Evolutionary conservation across 37 sponge, comb jelly and placozoan genomes (phyloP), one percentile per base, ranked within the genome.

Genomic region (Amphimedon queenslandica): DNA sequence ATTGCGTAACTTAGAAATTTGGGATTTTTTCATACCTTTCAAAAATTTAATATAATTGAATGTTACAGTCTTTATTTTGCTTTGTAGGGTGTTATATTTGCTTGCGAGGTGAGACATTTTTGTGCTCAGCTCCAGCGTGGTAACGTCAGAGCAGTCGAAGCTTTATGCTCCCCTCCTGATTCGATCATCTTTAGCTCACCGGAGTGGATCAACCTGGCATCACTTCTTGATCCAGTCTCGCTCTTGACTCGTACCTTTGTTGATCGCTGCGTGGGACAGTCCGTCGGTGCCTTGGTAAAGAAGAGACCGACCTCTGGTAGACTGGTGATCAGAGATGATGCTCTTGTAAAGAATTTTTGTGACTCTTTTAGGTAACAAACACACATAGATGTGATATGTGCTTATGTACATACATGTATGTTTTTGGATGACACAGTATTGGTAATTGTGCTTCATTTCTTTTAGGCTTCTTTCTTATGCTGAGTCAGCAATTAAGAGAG

Each of bases 31-130:
- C 1, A n/a, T 65, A 1, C 34, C 2, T 4, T 2, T n/a, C n/a
- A n/a, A n/a, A n/a, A n/a, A n/a, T n/a, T 8, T 8, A n/a, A n/a
- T n/a, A n/a, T n/a, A n/a, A n/a, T n/a, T n/a, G n/a, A n/a, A n/a
- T n/a, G n/a, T n/a, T n/a, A n/a, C n/a, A n/a, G n/a, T n/a, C n/a
- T n/a, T n/a, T 57, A 63, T 30, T 41, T n/a, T 72, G 23, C 53
- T 3, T 28, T 53, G 32, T 68, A 82, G 77, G 81, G 64, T 23
- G 53, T 75, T 58, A 35, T 88, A 16, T 70, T 82, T 78, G 89
- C 89, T 6, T 73, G 69, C 47, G 89, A 88, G 39, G 80, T 88
- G 0, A 65, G 89, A 3, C 89, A 78, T 56, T 82, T 82, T 37
- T 88, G 89, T 60, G 42, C 47, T 6, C 83, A 82, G 80, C 42